A percentile compares a stretch with the other conserved stretches of the same genome.
phyloP scores from a whole-genome alignment of 2,113 vertebrate genomes.

The Corythoichthys intestinalis region DNA sequence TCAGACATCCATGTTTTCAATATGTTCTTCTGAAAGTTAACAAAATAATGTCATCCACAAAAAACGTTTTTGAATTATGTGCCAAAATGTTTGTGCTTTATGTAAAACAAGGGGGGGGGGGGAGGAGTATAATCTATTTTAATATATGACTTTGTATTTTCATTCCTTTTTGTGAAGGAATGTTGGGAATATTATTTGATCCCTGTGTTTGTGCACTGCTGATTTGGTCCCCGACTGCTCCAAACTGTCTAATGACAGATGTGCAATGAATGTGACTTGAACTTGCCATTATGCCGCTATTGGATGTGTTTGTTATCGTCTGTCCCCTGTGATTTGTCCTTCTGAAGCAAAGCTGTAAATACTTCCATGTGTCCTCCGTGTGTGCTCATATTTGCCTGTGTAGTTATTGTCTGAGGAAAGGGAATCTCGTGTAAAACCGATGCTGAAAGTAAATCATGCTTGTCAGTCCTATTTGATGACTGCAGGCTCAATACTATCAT shows the following conservation, averaged over 20 bases:
- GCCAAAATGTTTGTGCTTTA: slow-evolving; percentile 89
- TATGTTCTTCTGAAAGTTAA: slow-evolving; percentile 20
- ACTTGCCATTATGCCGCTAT: slow-evolving; percentile 62
- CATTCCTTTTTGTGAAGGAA: slow-evolving; percentile 55
- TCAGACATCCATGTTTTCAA: slow-evolving; percentile 43
- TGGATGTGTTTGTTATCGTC: slow-evolving; percentile 62
- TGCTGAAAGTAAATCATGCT: slow-evolving; percentile 66
- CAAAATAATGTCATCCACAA: slow-evolving; percentile 40
- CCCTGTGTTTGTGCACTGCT: slow-evolving; percentile 23
- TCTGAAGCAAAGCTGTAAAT: slow-evolving; percentile 70
- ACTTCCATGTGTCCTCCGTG: slow-evolving; percentile 43
- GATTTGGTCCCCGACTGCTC: slow-evolving; percentile 55
- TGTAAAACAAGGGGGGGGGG: slow-evolving; percentile 51
- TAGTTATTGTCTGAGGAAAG: slow-evolving; percentile 46
- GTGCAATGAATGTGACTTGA: slow-evolving; percentile 68
- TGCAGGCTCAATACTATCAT: slow-evolving; percentile 51
- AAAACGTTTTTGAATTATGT: slow-evolving; percentile 86
- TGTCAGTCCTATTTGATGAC: slow-evolving; percentile 58
- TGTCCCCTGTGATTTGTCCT: slow-evolving; percentile 35
- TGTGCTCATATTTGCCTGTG: slow-evolving; percentile 55
- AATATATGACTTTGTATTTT: slow-evolving; percentile 95
- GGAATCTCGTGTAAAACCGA: slow-evolving; percentile 59
- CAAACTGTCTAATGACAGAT: slow-evolving; percentile 51
- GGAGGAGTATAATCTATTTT: slow-evolving; percentile 86
- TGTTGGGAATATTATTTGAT: slow-evolving; percentile 22